These are phyloP conservation scores for Heliconius congener DNA, from an alignment of 1,140 invertebrate species.

Conservation along the genomic window DNA sequence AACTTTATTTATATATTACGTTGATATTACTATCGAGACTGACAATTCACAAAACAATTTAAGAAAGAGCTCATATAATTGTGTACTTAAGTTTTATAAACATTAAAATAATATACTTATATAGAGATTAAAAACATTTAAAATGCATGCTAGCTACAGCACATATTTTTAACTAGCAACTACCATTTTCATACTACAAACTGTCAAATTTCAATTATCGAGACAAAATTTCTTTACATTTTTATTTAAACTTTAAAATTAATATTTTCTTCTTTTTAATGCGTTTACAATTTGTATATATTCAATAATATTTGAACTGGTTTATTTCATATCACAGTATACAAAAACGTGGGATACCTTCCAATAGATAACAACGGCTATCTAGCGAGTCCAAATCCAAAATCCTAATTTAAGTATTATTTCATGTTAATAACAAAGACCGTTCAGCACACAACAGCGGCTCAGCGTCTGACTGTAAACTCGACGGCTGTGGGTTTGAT, in stretches of 20 bases:
- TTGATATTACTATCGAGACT: not conserved
- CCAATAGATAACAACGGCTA: not conserved
- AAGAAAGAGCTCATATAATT: not conserved
- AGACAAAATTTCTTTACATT: not conserved
- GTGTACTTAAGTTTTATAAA: not conserved
- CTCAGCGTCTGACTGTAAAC: too few relatives aligned
- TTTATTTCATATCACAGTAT: slow-evolving; percentile 7
- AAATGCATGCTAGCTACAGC: not conserved
- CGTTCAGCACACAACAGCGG: too few relatives aligned
- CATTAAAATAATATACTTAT: not conserved
- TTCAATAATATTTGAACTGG: not conserved
- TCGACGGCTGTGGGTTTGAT: too few relatives aligned
- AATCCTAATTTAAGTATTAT: not conserved
- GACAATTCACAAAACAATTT: not conserved
- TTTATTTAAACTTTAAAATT: not conserved
- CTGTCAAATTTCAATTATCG: not conserved
- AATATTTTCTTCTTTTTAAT: not conserved
- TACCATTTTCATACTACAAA: not conserved
- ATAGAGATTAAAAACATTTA: not conserved
- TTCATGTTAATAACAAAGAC: not conserved
- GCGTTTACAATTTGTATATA: not conserved
- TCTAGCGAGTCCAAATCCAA: not conserved
- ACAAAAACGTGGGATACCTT: slow-evolving; percentile 11
- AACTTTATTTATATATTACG: too few relatives aligned
- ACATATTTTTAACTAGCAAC: slow-evolving; percentile 3